Evolutionary conservation across 2,888 invertebrate species (phyloP), one percentile per base, ranked within the genome.

Genomic region (Drosophila kuntzei): DNA sequence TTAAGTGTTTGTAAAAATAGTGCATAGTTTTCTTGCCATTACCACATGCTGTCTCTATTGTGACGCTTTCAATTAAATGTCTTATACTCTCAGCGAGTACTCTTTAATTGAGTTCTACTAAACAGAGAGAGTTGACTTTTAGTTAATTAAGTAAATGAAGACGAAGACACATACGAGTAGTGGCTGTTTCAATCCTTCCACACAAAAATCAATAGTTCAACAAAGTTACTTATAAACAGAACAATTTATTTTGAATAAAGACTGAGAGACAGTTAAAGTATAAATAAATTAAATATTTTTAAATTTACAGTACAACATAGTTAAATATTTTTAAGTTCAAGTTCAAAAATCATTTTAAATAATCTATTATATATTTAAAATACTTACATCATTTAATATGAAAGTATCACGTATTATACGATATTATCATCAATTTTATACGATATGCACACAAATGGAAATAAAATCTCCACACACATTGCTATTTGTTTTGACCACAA

Each of bases 401-500:
- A n/a, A n/a, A n/a, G n/a, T n/a, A n/a, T n/a, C n/a, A n/a, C n/a
- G n/a, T n/a, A n/a, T n/a, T n/a, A n/a, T n/a, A n/a, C n/a, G n/a
- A n/a, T n/a, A n/a, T n/a, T n/a, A n/a, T n/a, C n/a, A n/a, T n/a
- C n/a, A n/a, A n/a, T n/a, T n/a, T n/a, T 2, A 22, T 6, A 16
- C 16, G 27, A 34, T 14, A n/a, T 18, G 16, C 39, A 49, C 3
- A 20, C 25, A 12, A 12, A 41, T 20, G 18, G 37, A 5, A 36
- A 46, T 36, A 36, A 47, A 50, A 39, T 51, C 25, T 47, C 8
- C 53, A 41, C 9, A 49, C 37, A 4, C 8, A 18, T 14, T 34
- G 14, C 22, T 59, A 29, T 78, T 73, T 73, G 54, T 47, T 60
- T 55, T 55, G 47, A 39, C 59, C 57, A 57, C 63, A 62, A 50